These are phyloP conservation scores for Dascyllus trimaculatus DNA, from an alignment of 2,113 vertebrate species.

Conservation along the genomic window DNA sequence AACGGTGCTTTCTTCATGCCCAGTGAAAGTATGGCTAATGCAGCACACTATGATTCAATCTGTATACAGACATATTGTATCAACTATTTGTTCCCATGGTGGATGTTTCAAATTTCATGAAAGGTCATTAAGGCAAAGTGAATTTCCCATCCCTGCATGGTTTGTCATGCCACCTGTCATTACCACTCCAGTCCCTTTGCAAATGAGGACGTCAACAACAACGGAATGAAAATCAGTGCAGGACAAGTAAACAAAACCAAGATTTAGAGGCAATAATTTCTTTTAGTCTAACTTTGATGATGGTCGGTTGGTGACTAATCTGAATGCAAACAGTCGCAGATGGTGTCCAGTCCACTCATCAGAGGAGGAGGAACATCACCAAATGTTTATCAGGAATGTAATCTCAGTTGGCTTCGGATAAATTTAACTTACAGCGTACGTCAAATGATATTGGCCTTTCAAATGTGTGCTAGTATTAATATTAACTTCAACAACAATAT, in stretches of 20 bases:
- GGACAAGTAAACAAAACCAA: constrained; percentile 12
- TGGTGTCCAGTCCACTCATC: constrained; percentile 32
- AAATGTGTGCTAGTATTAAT: neutral
- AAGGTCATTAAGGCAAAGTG: neutral
- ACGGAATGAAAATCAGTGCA: constrained; percentile 34
- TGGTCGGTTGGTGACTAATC: constrained; percentile 30
- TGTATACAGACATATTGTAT: too few relatives aligned
- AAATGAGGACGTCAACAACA: neutral
- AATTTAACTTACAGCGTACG: neutral
- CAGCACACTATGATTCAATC: too few relatives aligned
- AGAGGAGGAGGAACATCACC: constrained; percentile 21
- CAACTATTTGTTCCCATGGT: neutral
- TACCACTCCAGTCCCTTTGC: neutral
- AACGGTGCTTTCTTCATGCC: too few relatives aligned
- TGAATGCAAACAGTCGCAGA: constrained; percentile 47
- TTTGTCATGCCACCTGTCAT: neutral
- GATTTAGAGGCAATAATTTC: neutral
- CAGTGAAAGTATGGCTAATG: neutral
- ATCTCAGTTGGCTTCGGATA: neutral
- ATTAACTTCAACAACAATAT: neutral
- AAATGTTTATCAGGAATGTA: constrained; percentile 10
- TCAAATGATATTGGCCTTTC: neutral
- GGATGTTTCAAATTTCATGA: constrained; percentile 10
- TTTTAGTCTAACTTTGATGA: constrained; percentile 24
- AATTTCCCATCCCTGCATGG: neutral